Percentiles rank a stretch among this genome's conserved stretches.
phyloP scores from a whole-genome alignment of 2,888 invertebrate genomes.

The Pandemis cinnamomeana region DNA sequence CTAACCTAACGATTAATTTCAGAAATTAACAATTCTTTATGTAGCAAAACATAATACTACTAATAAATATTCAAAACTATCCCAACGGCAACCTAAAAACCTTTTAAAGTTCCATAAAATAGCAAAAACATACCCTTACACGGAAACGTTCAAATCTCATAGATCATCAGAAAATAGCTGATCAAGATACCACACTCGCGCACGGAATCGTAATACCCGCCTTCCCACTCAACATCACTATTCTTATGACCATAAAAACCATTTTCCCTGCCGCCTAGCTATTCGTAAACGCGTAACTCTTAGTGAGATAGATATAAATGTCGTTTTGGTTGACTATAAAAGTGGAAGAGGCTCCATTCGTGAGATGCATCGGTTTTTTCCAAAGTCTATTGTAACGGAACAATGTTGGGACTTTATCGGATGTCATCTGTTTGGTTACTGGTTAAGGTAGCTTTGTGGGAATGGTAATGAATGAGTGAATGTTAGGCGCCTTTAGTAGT shows the following conservation, averaged over 20 bases:
- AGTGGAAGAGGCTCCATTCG: conserved; percentile 7
- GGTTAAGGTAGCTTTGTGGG: conserved; percentile 21
- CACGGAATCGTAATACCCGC: conserved; percentile 30
- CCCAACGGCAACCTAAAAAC: neutral
- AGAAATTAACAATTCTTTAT: too few species aligned
- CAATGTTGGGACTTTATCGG: conserved; percentile 35
- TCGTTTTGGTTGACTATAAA: conserved; percentile 33
- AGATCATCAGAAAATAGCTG: conserved; percentile 43
- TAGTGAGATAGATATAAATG: conserved; percentile 23
- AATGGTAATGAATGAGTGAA: neutral
- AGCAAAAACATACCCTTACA: conserved; percentile 8
- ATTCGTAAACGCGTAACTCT: conserved; percentile 24
- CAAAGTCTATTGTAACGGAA: conserved; percentile 32
- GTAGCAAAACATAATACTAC: neutral
- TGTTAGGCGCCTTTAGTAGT: neutral
- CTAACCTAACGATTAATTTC: too few species aligned
- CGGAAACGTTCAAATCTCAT: conserved; percentile 32
- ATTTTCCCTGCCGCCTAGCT: conserved; percentile 23
- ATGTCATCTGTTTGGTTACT: conserved; percentile 27
- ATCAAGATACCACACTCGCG: conserved; percentile 35
- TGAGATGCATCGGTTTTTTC: conserved; percentile 24
- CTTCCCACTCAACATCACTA: conserved; percentile 22
- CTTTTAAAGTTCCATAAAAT: conserved; percentile 14
- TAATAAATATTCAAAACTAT: neutral
- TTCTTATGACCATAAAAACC: conserved; percentile 29